A percentile compares a stretch with the other conserved stretches of the same genome.
Conservation (phyloP, 2,797 vertebrate species). For the Threskiornis aethiopicus region DNA sequence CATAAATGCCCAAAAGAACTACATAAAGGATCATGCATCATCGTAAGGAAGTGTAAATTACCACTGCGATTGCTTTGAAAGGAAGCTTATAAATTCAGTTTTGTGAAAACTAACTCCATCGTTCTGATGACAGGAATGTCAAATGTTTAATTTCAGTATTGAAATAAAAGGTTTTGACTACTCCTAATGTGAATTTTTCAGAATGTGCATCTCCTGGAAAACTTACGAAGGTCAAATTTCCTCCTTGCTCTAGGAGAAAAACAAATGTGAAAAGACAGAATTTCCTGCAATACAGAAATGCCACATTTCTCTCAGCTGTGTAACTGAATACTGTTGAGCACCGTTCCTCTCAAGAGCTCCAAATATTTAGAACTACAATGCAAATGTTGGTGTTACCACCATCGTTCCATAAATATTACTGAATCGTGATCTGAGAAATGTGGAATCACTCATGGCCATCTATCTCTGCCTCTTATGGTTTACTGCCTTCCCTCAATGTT, state of each 20-base stretch:
- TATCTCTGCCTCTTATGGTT: neutral
- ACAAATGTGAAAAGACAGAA: neutral
- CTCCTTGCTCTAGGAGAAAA: neutral
- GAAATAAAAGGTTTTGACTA: neutral
- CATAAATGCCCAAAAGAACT: neutral
- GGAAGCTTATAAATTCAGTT: neutral
- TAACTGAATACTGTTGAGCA: neutral
- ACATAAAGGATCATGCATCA: neutral
- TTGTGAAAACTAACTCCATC: neutral
- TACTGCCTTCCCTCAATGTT: neutral
- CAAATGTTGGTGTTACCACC: neutral
- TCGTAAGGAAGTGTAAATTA: neutral
- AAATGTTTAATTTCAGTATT: neutral
- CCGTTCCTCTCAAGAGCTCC: neutral
- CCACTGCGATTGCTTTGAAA: neutral
- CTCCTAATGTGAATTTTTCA: neutral
- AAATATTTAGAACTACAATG: neutral
- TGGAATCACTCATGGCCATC: neutral
- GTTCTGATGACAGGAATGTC: neutral
- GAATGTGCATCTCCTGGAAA: neutral
- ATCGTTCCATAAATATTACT: neutral
- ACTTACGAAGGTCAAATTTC: neutral
- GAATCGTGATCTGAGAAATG: neutral
- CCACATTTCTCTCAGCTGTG: neutral
- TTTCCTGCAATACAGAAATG: neutral